These are phyloP conservation scores for Drymodes brunneopygia DNA, from an alignment of 2,113 vertebrate species.

Conservation along the genomic window DNA sequence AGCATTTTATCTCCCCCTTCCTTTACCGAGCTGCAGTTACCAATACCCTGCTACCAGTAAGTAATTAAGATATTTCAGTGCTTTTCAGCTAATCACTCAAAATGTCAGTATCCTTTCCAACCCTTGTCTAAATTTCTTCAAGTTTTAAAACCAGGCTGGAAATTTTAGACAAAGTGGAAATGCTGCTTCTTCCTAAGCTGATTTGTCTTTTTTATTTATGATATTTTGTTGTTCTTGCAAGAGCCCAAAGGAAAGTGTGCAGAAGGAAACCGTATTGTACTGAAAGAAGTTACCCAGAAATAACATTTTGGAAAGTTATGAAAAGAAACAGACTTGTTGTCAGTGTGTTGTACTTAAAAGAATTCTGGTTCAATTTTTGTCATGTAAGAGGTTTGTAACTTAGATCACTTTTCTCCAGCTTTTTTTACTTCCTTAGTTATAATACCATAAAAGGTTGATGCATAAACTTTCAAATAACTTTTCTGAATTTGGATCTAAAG, in stretches of 20 bases:
- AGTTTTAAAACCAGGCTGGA: background rate
- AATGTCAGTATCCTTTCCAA: slow-evolving; percentile 16
- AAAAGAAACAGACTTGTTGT: background rate
- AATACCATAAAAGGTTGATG: background rate
- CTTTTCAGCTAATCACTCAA: slow-evolving; percentile 23
- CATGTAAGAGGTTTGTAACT: background rate
- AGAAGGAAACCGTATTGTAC: background rate
- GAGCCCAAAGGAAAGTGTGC: background rate
- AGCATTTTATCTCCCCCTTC: slow-evolving; percentile 55
- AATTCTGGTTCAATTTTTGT: background rate
- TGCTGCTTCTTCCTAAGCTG: background rate
- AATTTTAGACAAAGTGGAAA: background rate
- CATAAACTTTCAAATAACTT: background rate
- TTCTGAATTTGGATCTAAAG: background rate
- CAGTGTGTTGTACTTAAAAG: background rate
- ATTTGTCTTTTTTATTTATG: background rate
- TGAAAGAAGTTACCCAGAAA: background rate
- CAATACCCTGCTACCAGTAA: slow-evolving; percentile 17
- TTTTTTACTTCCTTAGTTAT: background rate
- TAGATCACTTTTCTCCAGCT: background rate
- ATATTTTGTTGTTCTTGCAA: background rate
- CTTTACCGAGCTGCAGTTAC: slow-evolving; percentile 52
- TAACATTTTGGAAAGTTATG: background rate
- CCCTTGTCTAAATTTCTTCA: background rate
- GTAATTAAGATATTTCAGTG: slow-evolving; percentile 9